These are phyloP conservation scores for Phaenicophaeus curvirostris DNA, from an alignment of 2,797 vertebrate species.

Conservation along the genomic window DNA sequence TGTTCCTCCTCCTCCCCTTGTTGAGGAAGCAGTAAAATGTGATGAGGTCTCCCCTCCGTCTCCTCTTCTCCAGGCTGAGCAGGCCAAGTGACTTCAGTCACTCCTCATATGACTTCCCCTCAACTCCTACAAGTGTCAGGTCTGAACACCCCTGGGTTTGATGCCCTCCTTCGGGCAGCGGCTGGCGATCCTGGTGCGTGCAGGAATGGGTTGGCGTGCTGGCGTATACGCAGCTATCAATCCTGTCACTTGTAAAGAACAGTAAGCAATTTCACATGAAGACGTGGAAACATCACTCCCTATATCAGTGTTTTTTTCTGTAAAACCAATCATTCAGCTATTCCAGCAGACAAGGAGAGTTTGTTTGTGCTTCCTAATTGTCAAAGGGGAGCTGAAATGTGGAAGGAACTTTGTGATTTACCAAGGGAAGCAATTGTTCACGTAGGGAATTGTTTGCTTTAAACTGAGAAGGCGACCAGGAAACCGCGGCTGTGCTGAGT, in stretches of 20 bases:
- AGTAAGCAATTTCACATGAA: neutral
- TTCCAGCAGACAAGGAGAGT: neutral
- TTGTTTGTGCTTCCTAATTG: neutral
- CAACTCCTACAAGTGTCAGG: neutral
- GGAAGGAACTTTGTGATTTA: neutral
- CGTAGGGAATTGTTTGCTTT: neutral
- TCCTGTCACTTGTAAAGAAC: neutral
- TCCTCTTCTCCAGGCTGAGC: too few relatives aligned
- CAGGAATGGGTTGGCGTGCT: neutral
- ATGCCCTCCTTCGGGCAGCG: neutral
- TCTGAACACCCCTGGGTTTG: neutral
- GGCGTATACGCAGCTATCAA: fast-evolving
- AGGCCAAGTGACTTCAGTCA: too few relatives aligned
- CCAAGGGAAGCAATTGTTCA: neutral
- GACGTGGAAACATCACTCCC: neutral
- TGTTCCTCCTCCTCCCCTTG: too few relatives aligned
- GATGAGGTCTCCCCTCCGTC: too few relatives aligned
- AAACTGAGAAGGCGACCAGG: neutral
- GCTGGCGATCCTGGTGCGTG: fast-evolving
- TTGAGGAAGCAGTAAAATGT: too few relatives aligned
- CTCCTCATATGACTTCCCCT: too few relatives aligned
- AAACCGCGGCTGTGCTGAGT: neutral
- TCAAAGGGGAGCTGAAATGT: neutral
- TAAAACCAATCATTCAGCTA: neutral
- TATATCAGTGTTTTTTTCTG: neutral